Conservation (phyloP, 2,888 invertebrate genomes). For the Ganaspis brasiliensis region DNA sequence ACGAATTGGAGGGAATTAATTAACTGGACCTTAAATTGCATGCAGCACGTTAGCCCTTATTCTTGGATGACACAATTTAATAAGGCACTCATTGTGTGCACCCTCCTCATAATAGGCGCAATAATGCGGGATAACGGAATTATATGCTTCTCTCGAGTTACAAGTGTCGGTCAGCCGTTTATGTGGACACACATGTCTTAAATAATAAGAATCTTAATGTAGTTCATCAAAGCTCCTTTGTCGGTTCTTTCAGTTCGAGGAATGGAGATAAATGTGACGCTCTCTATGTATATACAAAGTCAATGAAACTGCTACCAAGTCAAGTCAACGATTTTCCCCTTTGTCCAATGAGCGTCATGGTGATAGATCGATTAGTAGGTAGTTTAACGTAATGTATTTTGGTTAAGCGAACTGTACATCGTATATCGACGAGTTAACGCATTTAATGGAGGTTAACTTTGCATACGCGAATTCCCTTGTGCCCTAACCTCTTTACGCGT, state of each 20-base stretch:
- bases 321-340: conserved; percentile 40
- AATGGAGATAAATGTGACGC: conserved; percentile 17
- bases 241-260: neutral
- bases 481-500: conserved; percentile 73
- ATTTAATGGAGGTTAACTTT: conserved; percentile 79
- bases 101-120: conserved; percentile 55
- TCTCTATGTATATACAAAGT: neutral
- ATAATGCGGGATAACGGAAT: conserved; percentile 67
- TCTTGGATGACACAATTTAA: conserved; percentile 80
- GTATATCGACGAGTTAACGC: conserved; percentile 74
- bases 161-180: conserved; percentile 34
- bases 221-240: neutral
- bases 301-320: conserved; percentile 35
- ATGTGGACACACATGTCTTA: neutral
- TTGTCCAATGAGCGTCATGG: conserved; percentile 49
- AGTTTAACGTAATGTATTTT: conserved; percentile 74
- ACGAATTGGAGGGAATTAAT: conserved; percentile 79
- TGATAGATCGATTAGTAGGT: conserved; percentile 55
- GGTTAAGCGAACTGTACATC: conserved; percentile 73
- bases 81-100: conserved; percentile 66
- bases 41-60: conserved; percentile 78
- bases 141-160: conserved; percentile 47
- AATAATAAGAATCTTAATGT: conserved; percentile 39
- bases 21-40: conserved; percentile 79
- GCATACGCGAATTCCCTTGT: conserved; percentile 73